These are phyloP conservation scores for Hydropsyche tenuis DNA, from an alignment of 1,140 invertebrate species.

Conservation along the genomic window DNA sequence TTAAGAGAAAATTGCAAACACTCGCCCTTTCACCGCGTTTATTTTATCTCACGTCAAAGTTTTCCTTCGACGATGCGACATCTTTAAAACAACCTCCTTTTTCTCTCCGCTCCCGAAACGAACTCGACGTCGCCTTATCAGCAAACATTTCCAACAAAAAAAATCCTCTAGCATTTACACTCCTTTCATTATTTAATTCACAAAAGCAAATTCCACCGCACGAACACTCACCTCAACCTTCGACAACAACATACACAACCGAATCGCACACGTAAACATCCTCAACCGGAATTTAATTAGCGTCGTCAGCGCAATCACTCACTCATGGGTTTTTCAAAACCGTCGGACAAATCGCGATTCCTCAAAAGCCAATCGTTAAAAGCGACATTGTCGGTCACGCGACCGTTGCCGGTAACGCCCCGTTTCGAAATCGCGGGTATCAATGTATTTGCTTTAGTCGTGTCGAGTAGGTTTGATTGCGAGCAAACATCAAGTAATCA, in stretches of 20 bases:
- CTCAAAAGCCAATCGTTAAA: background rate
- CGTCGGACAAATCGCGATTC: background rate
- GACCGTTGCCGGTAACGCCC: background rate
- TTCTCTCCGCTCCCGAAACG: background rate
- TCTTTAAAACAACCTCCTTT: background rate
- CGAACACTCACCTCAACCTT: no score
- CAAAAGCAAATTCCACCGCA: no score
- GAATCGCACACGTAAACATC: no score
- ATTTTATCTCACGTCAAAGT: constrained; percentile 15
- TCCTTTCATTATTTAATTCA: no score
- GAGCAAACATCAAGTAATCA: no score
- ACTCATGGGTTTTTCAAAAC: constrained; percentile 17
- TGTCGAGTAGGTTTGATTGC: no score
- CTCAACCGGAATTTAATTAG: background rate
- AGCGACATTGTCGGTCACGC: background rate
- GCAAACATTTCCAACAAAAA: no score
- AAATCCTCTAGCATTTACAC: no score
- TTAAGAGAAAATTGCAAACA: constrained; percentile 15
- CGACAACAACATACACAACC: no score
- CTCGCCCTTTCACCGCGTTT: constrained; percentile 4
- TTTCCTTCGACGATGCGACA: background rate
- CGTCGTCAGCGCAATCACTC: background rate
- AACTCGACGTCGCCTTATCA: background rate
- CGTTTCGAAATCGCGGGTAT: no score
- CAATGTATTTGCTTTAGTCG: no score